Base-by-base conservation (phyloP, 1,140 invertebrate species). In the Nephila pilipes region DNA sequence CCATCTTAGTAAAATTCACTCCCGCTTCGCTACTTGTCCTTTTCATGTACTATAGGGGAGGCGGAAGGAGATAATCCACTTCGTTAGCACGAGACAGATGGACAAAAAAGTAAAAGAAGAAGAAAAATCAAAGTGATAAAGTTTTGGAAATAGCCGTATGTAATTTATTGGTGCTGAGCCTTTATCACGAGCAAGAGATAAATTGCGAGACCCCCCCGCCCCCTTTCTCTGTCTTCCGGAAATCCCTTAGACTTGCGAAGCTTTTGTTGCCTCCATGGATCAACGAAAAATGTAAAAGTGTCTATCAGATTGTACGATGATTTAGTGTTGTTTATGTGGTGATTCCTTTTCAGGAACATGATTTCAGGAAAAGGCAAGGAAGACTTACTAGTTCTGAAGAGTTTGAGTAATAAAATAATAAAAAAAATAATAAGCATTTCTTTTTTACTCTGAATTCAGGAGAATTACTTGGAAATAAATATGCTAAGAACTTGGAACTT, bases 31-130 rank as follows among this genome's bases (percentile, higher is more conserved):
- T 36, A 29, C 60, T 75, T 16, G 36, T 87, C 25, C 85, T 63
- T 25, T 80, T 81, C 22, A 6, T 4, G 29, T 46, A 18, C 38
- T 14, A 6, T 60, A 29, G 65, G 63, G 22, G 18, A 55, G 22
- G n/a, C 29, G 38, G 57, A 85, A 92, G 60, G 69, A 92, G 81
- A 65, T 92, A 92, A 92, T 92, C 90, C 90, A 22, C 81, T 92
- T 92, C 90, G 90, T 92, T 92, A 92, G 90, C 32, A 92, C 18
- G 20, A 54, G 90, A 85, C 81, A 92, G 80, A 92, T 69, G 90
- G 57, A 85, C 65, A 63, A 14, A 12, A 8, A 25, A 20, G 16
- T 46, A 81, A 83, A 83, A 55, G 14, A 8, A 6, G 46, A 16
- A 46, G 38, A 81, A 83, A 83, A 55, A 54, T 54, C 36, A 54